phyloP scores from a whole-genome alignment of 2,888 invertebrate genomes.

The Plemyria rubiginata region DNA sequence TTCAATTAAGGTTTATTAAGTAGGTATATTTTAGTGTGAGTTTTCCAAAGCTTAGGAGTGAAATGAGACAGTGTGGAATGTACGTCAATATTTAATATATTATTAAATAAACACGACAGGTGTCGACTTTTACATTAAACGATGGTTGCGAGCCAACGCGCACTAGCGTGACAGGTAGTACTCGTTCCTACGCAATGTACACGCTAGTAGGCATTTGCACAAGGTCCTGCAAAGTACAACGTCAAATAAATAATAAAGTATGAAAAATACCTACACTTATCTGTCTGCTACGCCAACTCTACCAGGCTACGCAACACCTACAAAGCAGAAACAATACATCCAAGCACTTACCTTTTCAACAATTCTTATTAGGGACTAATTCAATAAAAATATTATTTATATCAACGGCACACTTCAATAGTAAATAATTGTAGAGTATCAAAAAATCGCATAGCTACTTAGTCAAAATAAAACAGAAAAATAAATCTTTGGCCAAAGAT shows the following conservation, averaged over 20 bases:
- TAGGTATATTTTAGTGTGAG: too few species aligned
- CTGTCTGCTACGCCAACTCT: slow-evolving; percentile 26
- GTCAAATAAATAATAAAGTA: background rate
- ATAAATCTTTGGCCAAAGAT: slow-evolving; percentile 76
- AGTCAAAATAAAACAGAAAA: slow-evolving; percentile 5
- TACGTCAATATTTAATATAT: too few species aligned
- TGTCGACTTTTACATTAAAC: background rate
- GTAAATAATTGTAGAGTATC: background rate
- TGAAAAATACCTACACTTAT: slow-evolving; percentile 16
- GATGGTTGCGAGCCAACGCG: background rate
- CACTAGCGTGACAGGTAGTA: background rate
- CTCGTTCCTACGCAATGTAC: background rate
- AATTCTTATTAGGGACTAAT: background rate
- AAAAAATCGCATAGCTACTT: slow-evolving; percentile 27
- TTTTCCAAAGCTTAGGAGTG: too few species aligned
- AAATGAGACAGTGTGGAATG: too few species aligned
- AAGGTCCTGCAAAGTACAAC: background rate
- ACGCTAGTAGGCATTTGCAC: background rate
- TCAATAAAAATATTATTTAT: background rate
- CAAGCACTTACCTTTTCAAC: slow-evolving; percentile 26
- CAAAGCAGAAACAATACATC: slow-evolving; percentile 19
- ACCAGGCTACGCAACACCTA: slow-evolving; percentile 24
- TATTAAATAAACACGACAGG: background rate
- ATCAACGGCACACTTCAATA: background rate
- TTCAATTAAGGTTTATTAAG: too few species aligned